Evolutionary conservation across 2,113 vertebrate genomes (phyloP).

Genomic region (Cebidichthys violaceus): DNA sequence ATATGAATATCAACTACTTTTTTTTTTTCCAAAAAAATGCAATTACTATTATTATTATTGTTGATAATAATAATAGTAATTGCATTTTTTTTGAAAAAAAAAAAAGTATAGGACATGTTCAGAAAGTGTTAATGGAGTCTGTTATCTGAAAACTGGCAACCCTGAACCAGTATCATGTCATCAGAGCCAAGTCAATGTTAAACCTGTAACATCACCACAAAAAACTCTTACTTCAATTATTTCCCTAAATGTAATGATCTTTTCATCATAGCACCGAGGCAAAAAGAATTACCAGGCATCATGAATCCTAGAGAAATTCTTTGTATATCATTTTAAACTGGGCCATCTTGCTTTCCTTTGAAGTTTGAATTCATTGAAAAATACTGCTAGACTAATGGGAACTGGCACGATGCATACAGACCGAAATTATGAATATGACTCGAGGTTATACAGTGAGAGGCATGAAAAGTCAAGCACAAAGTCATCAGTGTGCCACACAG

Average conservation of each 20-base stretch:
- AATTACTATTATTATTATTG: too few relatives aligned
- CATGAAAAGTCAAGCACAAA: constrained; percentile 74
- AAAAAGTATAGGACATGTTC: not conserved
- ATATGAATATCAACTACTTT: not conserved
- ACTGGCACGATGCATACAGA: constrained; percentile 43
- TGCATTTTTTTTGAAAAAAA: too few relatives aligned
- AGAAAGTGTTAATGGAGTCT: not conserved
- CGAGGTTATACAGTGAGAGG: constrained; percentile 62
- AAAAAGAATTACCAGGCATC: constrained; percentile 35
- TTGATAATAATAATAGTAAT: too few relatives aligned
- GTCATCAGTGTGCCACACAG: constrained; percentile 68
- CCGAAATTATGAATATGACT: constrained; percentile 66
- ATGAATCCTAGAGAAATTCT: constrained; percentile 55
- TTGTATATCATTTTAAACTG: constrained; percentile 58
- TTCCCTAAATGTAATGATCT: not conserved
- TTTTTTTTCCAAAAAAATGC: too few relatives aligned
- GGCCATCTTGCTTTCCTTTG: constrained; percentile 41
- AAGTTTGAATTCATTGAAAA: constrained; percentile 60
- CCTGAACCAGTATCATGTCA: not conserved
- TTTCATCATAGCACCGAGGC: constrained; percentile 25
- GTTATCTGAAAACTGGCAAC: not conserved
- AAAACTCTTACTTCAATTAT: not conserved
- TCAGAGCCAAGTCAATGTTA: constrained; percentile 3
- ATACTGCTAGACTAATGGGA: constrained; percentile 48
- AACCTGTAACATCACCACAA: not conserved